Evolutionary conservation across 2,113 vertebrate species (phyloP).

Genomic region (Microcebus lehilahytsara): DNA sequence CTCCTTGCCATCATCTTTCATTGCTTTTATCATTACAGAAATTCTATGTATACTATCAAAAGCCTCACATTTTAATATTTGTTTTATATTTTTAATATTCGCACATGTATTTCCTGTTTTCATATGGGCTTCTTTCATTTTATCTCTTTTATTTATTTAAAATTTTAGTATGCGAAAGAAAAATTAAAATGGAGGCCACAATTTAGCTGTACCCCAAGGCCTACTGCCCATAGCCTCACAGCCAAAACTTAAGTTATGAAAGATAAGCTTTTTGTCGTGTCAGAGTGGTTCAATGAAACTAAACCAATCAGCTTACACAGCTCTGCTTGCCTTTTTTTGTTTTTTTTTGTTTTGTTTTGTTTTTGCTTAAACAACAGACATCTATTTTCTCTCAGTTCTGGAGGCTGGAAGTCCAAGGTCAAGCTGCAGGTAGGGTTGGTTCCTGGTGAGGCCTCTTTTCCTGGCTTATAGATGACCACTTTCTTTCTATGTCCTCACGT

Average conservation of each 20-base stretch:
- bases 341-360: too few relatives aligned
- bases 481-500: too few relatives aligned
- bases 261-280: not conserved
- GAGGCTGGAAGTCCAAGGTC: too few relatives aligned
- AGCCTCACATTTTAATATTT: not conserved
- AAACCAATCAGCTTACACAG: not conserved
- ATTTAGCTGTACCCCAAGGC: not conserved
- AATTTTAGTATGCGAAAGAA: not conserved
- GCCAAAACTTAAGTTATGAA: not conserved
- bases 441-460: too few relatives aligned
- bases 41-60: not conserved
- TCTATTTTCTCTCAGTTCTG: too few relatives aligned
- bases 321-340: too few relatives aligned
- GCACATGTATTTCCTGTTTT: not conserved
- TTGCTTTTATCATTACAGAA: not conserved
- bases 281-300: too few relatives aligned
- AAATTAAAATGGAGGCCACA: not conserved
- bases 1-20: not conserved
- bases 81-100: not conserved
- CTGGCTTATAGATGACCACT: too few relatives aligned
- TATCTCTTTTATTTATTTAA: not conserved
- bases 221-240: not conserved
- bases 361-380: too few relatives aligned
- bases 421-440: too few relatives aligned
- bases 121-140: not conserved